Percentiles rank a stretch among this genome's conserved stretches.
phyloP scores from a whole-genome alignment of 2,888 invertebrate genomes.

The Ptychoptera albimana region DNA sequence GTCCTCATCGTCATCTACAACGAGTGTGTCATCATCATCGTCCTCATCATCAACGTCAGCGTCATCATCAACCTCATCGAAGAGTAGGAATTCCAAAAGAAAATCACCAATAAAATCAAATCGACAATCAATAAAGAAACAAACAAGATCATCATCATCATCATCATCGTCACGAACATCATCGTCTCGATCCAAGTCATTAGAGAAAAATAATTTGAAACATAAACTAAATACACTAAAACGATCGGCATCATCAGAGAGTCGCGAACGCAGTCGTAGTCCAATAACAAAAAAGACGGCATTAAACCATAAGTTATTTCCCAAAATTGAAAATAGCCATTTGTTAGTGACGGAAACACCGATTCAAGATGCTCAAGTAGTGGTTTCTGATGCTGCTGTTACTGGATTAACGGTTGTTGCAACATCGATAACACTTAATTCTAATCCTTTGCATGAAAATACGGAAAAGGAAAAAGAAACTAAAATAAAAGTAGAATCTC shows the following conservation, averaged over 20 bases:
- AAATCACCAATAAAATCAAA: constrained; percentile 19
- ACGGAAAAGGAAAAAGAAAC: constrained; percentile 14
- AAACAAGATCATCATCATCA: constrained; percentile 2
- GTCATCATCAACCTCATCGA: constrained; percentile 18
- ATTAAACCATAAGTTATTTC: no score
- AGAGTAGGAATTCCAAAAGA: not conserved
- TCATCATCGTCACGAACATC: constrained; percentile 1
- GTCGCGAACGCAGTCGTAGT: constrained; percentile 19
- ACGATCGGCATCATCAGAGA: constrained; percentile 11
- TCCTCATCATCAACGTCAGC: constrained; percentile 15
- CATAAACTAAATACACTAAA: not conserved
- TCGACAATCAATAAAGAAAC: not conserved
- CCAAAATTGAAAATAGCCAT: no score
- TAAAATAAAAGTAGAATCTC: constrained; percentile 8
- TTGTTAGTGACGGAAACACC: no score
- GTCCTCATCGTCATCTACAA: constrained; percentile 9
- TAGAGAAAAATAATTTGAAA: not conserved
- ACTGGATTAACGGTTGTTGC: constrained; percentile 9
- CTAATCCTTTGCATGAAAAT: constrained; percentile 15
- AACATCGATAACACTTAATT: constrained; percentile 9
- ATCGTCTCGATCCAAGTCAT: not conserved
- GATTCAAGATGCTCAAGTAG: no score
- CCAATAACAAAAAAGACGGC: constrained; percentile 8
- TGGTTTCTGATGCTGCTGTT: constrained; percentile 9
- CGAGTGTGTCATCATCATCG: constrained; percentile 9